These are phyloP conservation scores for Callosobruchus maculatus DNA, from an alignment of 2,888 invertebrate species.

Conservation along the genomic window DNA sequence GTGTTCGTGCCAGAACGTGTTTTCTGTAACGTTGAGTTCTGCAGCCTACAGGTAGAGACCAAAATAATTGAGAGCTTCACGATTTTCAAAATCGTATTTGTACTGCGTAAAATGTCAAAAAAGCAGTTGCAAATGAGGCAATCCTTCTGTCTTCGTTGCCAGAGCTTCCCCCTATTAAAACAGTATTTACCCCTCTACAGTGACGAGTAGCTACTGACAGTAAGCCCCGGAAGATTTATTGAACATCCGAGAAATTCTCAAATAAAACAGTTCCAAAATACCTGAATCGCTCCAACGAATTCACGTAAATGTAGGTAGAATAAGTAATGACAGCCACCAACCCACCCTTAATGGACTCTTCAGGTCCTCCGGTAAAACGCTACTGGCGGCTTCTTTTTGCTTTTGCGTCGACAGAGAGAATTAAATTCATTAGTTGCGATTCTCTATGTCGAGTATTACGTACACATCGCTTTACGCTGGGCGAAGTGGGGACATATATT, in stretches of 20 bases:
- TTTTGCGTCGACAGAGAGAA: background rate
- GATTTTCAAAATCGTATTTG: too few relatives aligned
- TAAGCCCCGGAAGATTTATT: background rate
- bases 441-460: background rate
- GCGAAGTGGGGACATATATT: background rate
- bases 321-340: background rate
- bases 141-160: background rate
- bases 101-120: too few relatives aligned
- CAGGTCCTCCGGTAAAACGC: background rate
- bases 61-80: too few relatives aligned
- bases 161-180: background rate
- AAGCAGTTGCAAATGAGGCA: too few relatives aligned
- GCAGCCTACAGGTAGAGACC: too few relatives aligned
- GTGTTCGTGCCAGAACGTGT: too few relatives aligned
- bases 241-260: background rate
- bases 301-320: background rate
- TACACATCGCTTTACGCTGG: background rate
- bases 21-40: too few relatives aligned
- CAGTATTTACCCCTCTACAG: background rate
- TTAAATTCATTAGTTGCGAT: background rate
- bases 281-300: background rate
- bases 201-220: background rate
- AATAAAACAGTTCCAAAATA: background rate
- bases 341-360: background rate
- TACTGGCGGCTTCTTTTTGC: background rate